These are phyloP conservation scores for Cirrhinus mrigala DNA, from an alignment of 2,797 vertebrate genomes.

Conservation along the genomic window DNA sequence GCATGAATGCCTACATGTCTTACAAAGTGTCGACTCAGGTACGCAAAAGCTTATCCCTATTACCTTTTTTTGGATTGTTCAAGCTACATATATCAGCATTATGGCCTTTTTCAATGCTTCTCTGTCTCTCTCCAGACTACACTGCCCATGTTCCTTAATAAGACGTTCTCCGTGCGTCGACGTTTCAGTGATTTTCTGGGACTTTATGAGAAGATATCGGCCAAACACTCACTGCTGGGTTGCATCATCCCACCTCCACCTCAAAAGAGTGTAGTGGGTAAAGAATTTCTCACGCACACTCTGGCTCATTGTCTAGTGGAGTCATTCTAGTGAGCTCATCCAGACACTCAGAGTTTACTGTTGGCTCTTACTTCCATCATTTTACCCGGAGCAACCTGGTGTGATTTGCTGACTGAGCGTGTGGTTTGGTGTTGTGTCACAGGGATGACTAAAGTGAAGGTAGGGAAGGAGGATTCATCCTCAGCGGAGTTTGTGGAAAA, in stretches of 20 bases:
- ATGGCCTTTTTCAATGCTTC: not conserved
- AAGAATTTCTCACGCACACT: constrained; percentile 18
- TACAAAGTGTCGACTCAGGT: constrained; percentile 98
- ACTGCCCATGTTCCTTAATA: constrained; percentile 90
- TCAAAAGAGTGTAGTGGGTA: constrained; percentile 95
- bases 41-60: constrained; percentile 7
- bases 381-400: not conserved
- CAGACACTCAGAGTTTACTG: not conserved
- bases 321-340: not conserved
- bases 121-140: constrained; percentile 55
- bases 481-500: constrained; percentile 96
- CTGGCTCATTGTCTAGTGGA: not conserved
- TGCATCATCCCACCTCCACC: constrained; percentile 93
- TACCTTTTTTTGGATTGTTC: not conserved
- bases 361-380: not conserved
- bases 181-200: constrained; percentile 98
- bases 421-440: constrained; percentile 48
- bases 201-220: constrained; percentile 93
- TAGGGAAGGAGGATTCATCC: constrained; percentile 96
- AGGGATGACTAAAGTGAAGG: constrained; percentile 99
- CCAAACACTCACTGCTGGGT: constrained; percentile 91
- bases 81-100: not conserved
- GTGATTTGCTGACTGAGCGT: not conserved
- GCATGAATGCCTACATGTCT: constrained; percentile 95
- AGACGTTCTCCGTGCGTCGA: constrained; percentile 90